A percentile compares a stretch with the other conserved stretches of the same genome.
These are phyloP conservation scores for Hydrochoerus hydrochaeris DNA, from an alignment of 2,113 vertebrate genomes.

Conservation along the genomic window DNA sequence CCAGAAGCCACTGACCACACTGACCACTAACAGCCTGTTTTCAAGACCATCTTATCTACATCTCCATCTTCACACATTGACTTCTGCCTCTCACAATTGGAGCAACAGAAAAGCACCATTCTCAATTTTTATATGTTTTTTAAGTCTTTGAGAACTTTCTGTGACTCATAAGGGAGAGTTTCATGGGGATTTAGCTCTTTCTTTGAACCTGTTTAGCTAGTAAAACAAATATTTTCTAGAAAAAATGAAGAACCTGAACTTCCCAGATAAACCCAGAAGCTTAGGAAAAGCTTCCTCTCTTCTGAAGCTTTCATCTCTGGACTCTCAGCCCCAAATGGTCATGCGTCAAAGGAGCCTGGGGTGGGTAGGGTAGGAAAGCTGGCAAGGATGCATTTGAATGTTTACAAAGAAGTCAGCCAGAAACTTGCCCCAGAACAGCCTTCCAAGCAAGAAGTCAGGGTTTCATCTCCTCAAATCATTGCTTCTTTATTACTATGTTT, in stretches of 20 bases:
- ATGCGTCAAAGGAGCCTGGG: not conserved
- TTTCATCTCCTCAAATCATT: not conserved
- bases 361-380: too few species aligned
- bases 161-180: not conserved
- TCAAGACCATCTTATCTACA: not conserved
- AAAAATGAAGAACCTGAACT: slow-evolving; percentile 5
- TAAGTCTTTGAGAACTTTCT: slow-evolving; percentile 12
- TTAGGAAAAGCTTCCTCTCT: slow-evolving; percentile 10
- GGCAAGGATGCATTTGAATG: not conserved
- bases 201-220: slow-evolving; percentile 22
- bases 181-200: not conserved
- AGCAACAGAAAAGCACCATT: slow-evolving; percentile 12
- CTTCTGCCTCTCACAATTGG: not conserved
- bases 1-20: not conserved
- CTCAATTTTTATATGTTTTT: not conserved
- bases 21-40: not conserved
- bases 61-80: not conserved
- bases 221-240: slow-evolving; percentile 23
- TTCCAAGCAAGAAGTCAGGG: not conserved
- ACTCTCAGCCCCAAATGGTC: not conserved
- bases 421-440: not conserved
- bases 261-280: slow-evolving; percentile 3
- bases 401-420: not conserved
- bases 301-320: not conserved
- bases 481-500: slow-evolving; percentile 25